These are phyloP conservation scores for Automeris io DNA, from an alignment of 2,888 invertebrate species.

Conservation along the genomic window DNA sequence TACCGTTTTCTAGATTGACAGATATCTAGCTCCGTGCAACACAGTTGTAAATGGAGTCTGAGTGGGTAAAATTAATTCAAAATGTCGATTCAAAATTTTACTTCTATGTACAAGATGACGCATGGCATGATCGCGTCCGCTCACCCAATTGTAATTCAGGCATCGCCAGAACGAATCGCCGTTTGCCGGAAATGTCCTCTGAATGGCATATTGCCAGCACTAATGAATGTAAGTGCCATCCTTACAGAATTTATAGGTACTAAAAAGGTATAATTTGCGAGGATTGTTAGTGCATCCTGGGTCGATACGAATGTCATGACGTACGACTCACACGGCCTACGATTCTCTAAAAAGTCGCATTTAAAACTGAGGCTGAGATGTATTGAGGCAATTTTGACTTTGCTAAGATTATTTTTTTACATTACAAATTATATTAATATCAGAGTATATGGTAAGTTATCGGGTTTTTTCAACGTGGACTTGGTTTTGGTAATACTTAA, in stretches of 20 bases:
- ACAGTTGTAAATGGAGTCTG: background rate
- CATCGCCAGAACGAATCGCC: conserved; percentile 57
- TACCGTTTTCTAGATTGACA: conserved; percentile 13
- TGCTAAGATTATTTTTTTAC: too few species aligned
- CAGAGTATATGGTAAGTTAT: too few species aligned
- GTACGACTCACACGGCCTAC: conserved; percentile 13
- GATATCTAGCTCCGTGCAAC: background rate
- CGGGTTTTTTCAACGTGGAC: too few species aligned
- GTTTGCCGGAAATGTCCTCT: conserved; percentile 58
- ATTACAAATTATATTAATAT: too few species aligned
- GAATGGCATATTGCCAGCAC: conserved; percentile 60
- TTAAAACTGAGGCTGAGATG: too few species aligned
- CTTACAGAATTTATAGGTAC: conserved; percentile 39
- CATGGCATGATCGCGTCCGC: conserved; percentile 48
- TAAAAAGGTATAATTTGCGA: conserved; percentile 23
- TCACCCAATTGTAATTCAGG: conserved; percentile 52
- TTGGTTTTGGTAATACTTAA: too few species aligned
- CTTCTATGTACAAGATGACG: conserved; percentile 32
- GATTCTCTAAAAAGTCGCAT: conserved; percentile 22
- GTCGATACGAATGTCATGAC: conserved; percentile 12
- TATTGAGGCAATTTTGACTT: too few species aligned
- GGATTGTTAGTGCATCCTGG: conserved; percentile 14
- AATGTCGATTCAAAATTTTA: background rate
- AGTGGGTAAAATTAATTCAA: background rate
- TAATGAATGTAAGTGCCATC: conserved; percentile 48